Evolutionary conservation across 2,113 vertebrate species (phyloP).

Genomic region (Tychaedon coryphoeus): DNA sequence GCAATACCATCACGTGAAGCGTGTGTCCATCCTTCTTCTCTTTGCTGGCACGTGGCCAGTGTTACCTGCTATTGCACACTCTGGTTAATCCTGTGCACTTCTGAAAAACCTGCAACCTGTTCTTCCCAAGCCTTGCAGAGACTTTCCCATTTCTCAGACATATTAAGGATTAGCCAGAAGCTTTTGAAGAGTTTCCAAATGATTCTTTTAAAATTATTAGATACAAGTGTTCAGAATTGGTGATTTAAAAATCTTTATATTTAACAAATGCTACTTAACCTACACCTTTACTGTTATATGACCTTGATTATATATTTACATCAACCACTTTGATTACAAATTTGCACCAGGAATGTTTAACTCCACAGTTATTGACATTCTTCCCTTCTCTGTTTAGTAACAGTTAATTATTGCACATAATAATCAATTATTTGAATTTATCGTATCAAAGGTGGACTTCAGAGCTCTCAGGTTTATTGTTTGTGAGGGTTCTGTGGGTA

Average conservation of each 20-base stretch:
- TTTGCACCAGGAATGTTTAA: neutral
- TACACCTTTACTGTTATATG: neutral
- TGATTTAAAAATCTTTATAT: conserved; percentile 7
- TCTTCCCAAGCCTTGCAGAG: neutral
- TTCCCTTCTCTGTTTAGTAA: conserved; percentile 7
- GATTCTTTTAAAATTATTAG: neutral
- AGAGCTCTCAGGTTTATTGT: neutral
- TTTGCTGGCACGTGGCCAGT: neutral
- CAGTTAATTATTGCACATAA: conserved; percentile 27
- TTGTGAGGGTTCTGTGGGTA: neutral
- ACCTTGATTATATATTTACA: conserved; percentile 10
- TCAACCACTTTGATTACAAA: neutral
- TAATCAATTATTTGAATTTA: conserved; percentile 30
- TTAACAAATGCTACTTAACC: conserved; percentile 1
- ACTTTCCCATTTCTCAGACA: neutral
- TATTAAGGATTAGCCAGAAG: neutral
- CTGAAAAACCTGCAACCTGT: neutral
- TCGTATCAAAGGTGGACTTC: conserved; percentile 33
- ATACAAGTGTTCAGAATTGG: neutral
- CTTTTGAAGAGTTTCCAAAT: neutral
- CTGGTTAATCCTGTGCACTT: neutral
- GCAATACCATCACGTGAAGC: neutral
- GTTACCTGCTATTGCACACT: neutral
- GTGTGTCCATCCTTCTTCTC: neutral
- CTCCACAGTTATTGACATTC: conserved; percentile 13